A percentile compares a stretch with the other conserved stretches of the same genome.
These are phyloP conservation scores for Callyntrura sp. DNA, from an alignment of 2,888 invertebrate species.

Conservation along the genomic window DNA sequence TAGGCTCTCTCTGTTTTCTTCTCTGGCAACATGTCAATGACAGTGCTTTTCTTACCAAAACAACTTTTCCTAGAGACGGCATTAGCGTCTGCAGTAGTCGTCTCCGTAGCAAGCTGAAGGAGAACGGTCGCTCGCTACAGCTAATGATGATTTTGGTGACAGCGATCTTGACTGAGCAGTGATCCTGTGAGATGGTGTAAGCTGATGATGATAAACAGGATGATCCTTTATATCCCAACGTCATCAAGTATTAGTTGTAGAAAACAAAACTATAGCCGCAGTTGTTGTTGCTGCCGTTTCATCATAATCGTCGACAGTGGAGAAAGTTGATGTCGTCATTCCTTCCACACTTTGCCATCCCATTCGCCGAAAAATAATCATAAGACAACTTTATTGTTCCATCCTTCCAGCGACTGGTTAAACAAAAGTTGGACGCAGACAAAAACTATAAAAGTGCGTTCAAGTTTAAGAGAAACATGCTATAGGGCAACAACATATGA, in stretches of 20 bases:
- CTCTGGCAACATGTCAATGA: conserved; percentile 71
- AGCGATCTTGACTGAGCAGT: conserved; percentile 7
- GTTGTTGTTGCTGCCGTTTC: background rate
- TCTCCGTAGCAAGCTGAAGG: conserved; percentile 13
- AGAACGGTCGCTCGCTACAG: too few species aligned
- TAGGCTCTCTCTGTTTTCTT: too few species aligned
- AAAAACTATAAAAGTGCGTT: too few species aligned
- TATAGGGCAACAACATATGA: too few species aligned
- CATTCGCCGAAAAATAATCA: too few species aligned
- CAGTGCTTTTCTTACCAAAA: background rate
- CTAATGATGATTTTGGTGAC: conserved; percentile 32
- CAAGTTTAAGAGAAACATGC: too few species aligned
- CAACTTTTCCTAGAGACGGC: too few species aligned
- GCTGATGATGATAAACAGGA: conserved; percentile 18
- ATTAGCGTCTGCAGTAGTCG: background rate
- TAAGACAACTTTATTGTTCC: too few species aligned
- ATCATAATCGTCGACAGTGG: background rate
- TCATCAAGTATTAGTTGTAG: conserved; percentile 30
- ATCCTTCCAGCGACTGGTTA: too few species aligned
- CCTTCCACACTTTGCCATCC: background rate
- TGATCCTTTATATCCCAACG: conserved; percentile 36
- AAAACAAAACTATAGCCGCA: background rate
- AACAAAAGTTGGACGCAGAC: too few species aligned
- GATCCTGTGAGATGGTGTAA: background rate
- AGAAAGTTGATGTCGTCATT: conserved; percentile 62